Evolutionary conservation across 2,113 vertebrate genomes (phyloP), one percentile per base, ranked within the genome.

Genomic region (Callionymus lyra): DNA sequence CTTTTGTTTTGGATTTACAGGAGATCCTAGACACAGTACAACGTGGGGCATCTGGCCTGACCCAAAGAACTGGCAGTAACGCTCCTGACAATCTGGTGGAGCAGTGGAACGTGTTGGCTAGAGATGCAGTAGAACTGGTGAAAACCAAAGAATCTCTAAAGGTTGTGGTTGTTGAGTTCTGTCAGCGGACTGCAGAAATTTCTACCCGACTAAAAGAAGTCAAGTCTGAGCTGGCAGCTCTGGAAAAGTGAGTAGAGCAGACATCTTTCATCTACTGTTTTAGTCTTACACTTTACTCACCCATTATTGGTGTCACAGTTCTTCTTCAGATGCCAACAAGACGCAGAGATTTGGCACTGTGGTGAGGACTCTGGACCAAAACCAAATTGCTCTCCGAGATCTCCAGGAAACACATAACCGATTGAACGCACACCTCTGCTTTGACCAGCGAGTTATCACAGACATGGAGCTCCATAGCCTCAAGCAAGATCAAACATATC

Each of bases 171-270:
- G 68, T 65, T 3, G 77, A 84, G 32, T 91, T 88, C 59, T 78
- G 83, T 59, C 68, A 72, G 38, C 85, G 76, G 12, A 77, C 73
- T 1, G 40, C 78, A 35, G 64, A 70, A 17, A 74, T 56, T 2
- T 80, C 74, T 45, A 68, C 62, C 9, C 79, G 74, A 0, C 34
- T 89, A 71, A 85, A 86, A 48, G 78, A 51, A 53, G 66, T 89
- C 37, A 61, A 54, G 13, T 74, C 63, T 34, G 86, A 88, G 52
- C 85, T 88, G 47, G 85, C 90, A 33, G 76, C 68, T 44, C 56
- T 89, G n/a, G 86, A 78, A 80, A 69, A n/a, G 94, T 98, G 74
- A 90, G 93, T 62, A 8, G 21, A 8, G 21, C 4, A 4, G 4
- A 27, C 21, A 27, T 27, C 21, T 16, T 1, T 21, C 9, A 10